Evolutionary conservation across 2,113 vertebrate species (phyloP).

Genomic region (Panthera leo): DNA sequence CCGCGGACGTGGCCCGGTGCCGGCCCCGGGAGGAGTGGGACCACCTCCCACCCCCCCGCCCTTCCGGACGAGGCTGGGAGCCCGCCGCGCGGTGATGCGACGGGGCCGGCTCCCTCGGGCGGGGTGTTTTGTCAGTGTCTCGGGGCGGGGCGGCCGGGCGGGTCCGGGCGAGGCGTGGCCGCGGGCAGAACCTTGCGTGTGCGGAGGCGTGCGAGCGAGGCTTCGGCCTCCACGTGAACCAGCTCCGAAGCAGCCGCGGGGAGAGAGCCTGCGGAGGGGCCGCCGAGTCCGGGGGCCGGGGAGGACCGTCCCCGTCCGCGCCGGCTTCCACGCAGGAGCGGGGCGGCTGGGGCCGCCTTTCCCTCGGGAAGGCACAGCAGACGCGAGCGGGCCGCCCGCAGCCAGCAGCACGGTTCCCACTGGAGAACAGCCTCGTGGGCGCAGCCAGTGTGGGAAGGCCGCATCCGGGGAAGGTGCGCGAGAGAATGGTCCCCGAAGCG

Average conservation of each 20-base stretch:
- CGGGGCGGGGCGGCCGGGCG: neutral
- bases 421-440: neutral
- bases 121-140: too few species aligned
- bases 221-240: neutral
- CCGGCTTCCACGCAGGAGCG: neutral
- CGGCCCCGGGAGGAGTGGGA: neutral
- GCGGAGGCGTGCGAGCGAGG: neutral
- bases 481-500: neutral
- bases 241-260: neutral
- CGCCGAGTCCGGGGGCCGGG: too few species aligned
- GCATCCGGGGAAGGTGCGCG: too few species aligned
- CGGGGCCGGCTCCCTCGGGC: too few species aligned
- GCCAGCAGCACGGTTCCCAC: neutral
- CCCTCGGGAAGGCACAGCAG: rapidly evolving
- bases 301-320: neutral
- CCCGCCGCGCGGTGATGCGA: neutral
- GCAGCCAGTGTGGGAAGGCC: neutral
- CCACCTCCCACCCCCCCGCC: too few species aligned
- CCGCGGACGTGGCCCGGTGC: neutral
- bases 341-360: neutral
- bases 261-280: neutral
- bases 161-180: neutral
- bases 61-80: neutral
- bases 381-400: neutral
- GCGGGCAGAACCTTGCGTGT: too few species aligned